Conservation (phyloP, 2,113 vertebrate species). For the Phyllostomus discolor region DNA sequence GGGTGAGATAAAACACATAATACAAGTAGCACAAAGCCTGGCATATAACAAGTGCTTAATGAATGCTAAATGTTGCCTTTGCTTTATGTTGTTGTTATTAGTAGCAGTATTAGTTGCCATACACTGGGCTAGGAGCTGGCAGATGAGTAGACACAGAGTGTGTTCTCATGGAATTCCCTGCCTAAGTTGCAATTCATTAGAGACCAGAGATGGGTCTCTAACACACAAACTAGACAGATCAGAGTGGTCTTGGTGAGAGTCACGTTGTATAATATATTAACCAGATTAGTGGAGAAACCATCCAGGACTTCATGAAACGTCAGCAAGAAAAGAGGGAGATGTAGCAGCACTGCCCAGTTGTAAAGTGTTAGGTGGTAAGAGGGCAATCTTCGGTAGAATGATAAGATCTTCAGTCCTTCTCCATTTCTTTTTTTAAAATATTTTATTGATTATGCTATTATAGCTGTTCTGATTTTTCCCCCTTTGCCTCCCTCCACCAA, state of each 20-base stretch:
- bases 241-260: background rate
- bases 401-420: background rate
- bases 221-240: background rate
- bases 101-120: background rate
- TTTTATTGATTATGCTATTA: too few relatives aligned
- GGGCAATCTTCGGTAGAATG: background rate
- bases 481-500: too few relatives aligned
- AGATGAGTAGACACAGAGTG: background rate
- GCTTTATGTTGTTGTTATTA: background rate
- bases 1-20: background rate
- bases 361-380: background rate
- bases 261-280: background rate
- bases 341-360: background rate
- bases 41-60: too few relatives aligned
- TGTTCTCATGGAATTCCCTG: background rate
- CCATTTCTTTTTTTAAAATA: too few relatives aligned
- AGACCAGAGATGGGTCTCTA: background rate
- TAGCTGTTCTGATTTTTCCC: too few relatives aligned
- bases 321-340: background rate
- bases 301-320: background rate
- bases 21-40: background rate
- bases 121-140: background rate
- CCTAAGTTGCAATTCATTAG: background rate
- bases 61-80: background rate
- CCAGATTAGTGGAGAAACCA: background rate